These are phyloP conservation scores for Caiman crocodilus DNA, from an alignment of 2,797 vertebrate genomes.

Conservation along the genomic window DNA sequence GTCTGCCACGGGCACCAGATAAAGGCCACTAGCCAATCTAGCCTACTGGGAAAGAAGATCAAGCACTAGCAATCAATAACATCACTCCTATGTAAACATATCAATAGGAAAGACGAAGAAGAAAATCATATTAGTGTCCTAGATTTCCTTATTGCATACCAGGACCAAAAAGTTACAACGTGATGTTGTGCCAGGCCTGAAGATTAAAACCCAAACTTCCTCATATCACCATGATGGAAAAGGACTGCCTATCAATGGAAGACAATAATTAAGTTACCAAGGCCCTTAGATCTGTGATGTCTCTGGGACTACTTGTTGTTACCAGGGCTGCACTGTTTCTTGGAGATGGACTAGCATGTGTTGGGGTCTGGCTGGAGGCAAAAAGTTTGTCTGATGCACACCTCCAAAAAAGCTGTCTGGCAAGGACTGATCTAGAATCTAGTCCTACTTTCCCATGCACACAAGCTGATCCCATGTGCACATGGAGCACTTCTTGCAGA, in stretches of 20 bases:
- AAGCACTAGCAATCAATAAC: neutral
- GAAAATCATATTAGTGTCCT: neutral
- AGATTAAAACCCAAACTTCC: neutral
- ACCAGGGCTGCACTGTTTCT: too few species aligned
- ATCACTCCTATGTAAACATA: slow-evolving; percentile 14
- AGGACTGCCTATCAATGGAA: too few species aligned
- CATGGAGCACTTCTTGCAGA: neutral
- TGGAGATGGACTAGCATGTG: too few species aligned
- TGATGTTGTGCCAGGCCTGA: neutral
- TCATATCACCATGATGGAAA: neutral
- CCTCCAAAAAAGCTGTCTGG: slow-evolving; percentile 54
- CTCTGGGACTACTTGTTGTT: too few species aligned
- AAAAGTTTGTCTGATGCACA: neutral
- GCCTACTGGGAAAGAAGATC: too few species aligned
- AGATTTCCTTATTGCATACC: neutral
- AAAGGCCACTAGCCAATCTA: too few species aligned
- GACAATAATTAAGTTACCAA: too few species aligned
- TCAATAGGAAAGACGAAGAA: neutral
- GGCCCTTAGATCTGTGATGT: too few species aligned
- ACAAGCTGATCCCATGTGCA: neutral
- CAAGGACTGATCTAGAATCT: neutral
- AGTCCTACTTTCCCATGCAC: slow-evolving; percentile 4
- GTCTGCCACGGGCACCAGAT: too few species aligned
- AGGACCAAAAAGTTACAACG: neutral
- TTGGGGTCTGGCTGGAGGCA: too few species aligned